Evolutionary conservation across 2,888 invertebrate genomes (phyloP).

Genomic region (Cosmopolites sordidus): DNA sequence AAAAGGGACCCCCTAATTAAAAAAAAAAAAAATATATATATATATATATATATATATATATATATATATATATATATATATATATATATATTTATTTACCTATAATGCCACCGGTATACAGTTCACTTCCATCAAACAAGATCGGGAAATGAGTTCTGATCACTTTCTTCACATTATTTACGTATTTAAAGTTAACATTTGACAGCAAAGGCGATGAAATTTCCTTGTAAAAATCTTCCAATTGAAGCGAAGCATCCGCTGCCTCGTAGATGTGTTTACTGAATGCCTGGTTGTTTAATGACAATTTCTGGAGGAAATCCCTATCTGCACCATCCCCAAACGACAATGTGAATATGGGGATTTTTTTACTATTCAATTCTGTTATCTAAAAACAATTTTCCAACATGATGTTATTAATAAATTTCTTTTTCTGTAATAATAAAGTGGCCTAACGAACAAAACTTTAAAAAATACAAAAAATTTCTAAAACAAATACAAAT

Average conservation of each 20-base stretch:
- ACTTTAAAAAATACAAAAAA: too few relatives aligned
- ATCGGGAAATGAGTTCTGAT: conserved; percentile 57
- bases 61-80: too few relatives aligned
- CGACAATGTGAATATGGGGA: conserved; percentile 62
- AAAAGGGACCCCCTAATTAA: too few relatives aligned
- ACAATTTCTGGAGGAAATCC: conserved; percentile 61
- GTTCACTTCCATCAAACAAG: conserved; percentile 59
- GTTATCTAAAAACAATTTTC: conserved; percentile 43
- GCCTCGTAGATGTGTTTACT: conserved; percentile 68
- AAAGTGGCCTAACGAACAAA: too few relatives aligned
- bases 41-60: too few relatives aligned
- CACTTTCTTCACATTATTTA: conserved; percentile 54
- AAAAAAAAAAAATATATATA: too few relatives aligned
- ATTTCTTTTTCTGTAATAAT: too few relatives aligned
- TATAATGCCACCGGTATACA: conserved; percentile 57
- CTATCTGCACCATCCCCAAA: conserved; percentile 68
- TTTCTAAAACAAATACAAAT: too few relatives aligned
- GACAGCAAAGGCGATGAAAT: conserved; percentile 65
- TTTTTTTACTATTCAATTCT: conserved; percentile 51
- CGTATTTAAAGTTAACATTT: conserved; percentile 62
- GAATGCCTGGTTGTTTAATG: conserved; percentile 63
- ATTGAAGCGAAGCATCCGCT: conserved; percentile 63
- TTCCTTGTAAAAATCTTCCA: conserved; percentile 56
- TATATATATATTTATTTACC: too few relatives aligned
- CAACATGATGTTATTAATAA: too few relatives aligned